These are phyloP conservation scores for Adoxophyes honmai DNA, from an alignment of 1,140 invertebrate species.

Conservation along the genomic window DNA sequence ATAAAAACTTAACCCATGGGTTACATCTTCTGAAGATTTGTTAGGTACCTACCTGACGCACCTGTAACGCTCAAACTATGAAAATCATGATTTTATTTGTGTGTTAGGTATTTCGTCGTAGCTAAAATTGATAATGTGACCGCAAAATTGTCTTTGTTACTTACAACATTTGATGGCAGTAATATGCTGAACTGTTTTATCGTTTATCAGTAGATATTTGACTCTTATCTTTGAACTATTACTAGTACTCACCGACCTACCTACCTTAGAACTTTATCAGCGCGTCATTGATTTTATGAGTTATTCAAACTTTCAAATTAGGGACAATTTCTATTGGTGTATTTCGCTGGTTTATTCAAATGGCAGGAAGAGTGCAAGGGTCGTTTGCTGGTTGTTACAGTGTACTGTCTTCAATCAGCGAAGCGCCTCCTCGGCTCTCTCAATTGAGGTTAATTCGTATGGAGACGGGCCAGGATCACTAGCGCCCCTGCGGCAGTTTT, in stretches of 20 bases:
- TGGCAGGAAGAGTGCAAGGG: conserved; percentile 39
- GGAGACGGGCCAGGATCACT: conserved; percentile 67
- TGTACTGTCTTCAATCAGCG: conserved; percentile 66
- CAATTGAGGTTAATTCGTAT: conserved; percentile 75
- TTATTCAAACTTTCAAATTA: conserved; percentile 13
- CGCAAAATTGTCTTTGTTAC: conserved; percentile 3
- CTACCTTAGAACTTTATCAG: not conserved
- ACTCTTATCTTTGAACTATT: not conserved
- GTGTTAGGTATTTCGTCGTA: too few relatives aligned
- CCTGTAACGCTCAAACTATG: too few relatives aligned
- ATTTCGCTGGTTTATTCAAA: conserved; percentile 34
- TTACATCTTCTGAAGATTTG: too few relatives aligned
- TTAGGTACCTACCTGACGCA: too few relatives aligned
- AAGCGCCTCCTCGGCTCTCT: conserved; percentile 64
- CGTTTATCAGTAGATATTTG: conserved; percentile 4
- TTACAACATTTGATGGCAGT: not conserved
- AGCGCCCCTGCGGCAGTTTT: conserved; percentile 69
- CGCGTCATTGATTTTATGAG: not conserved
- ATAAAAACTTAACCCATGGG: too few relatives aligned
- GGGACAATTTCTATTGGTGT: conserved; percentile 20
- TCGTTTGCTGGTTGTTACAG: conserved; percentile 47
- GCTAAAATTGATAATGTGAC: too few relatives aligned
- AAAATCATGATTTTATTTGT: too few relatives aligned
- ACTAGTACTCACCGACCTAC: not conserved
- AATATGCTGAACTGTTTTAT: not conserved